Evolutionary conservation across 2,888 invertebrate species (phyloP).

Genomic region (Melanostoma scalare): DNA sequence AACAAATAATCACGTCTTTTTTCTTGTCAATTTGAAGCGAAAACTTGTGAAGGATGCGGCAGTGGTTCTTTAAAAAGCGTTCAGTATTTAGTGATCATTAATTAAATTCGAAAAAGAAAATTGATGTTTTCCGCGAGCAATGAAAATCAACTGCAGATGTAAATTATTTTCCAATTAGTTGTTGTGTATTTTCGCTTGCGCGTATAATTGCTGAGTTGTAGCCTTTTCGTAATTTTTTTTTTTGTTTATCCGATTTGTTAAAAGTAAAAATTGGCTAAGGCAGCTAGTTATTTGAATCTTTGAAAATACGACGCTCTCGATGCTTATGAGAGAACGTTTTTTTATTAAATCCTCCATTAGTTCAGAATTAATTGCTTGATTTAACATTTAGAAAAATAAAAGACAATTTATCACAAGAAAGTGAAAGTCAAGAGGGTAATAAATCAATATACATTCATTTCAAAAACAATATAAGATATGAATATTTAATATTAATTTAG

Average conservation of each 20-base stretch:
- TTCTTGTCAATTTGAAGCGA: too few relatives aligned
- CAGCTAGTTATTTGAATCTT: too few relatives aligned
- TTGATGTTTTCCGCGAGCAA: constrained; percentile 63
- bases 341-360: too few relatives aligned
- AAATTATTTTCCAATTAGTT: constrained; percentile 67
- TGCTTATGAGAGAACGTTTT: too few relatives aligned
- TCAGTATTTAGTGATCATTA: constrained; percentile 55
- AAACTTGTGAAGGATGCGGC: constrained; percentile 7
- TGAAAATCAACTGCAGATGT: constrained; percentile 52
- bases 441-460: too few relatives aligned
- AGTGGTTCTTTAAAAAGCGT: constrained; percentile 5
- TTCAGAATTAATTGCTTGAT: too few relatives aligned
- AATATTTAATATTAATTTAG: too few relatives aligned
- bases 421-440: too few relatives aligned
- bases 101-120: constrained; percentile 53
- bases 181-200: constrained; percentile 19
- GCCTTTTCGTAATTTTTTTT: not conserved
- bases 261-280: not conserved
- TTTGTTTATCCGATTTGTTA: not conserved
- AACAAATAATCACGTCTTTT: not conserved
- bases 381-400: too few relatives aligned
- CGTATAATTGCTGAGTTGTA: constrained; percentile 21
- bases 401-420: too few relatives aligned
- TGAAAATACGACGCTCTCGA: too few relatives aligned
- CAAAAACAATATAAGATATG: too few relatives aligned